Conservation (phyloP, 1,140 invertebrate species). For the Calephelis nemesis region DNA sequence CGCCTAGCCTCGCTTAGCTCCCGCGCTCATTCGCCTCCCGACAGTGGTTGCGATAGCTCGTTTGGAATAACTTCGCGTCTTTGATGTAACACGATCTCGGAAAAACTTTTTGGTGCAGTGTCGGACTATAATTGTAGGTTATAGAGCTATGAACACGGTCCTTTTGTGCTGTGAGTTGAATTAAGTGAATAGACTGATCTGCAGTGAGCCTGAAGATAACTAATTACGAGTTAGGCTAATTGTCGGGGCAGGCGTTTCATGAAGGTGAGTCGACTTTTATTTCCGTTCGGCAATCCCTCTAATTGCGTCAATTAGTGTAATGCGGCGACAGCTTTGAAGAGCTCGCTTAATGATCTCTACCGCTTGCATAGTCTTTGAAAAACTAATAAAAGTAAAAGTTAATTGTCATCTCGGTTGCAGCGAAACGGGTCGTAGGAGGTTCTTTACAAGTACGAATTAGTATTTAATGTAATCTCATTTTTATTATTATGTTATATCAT, state of each 20-base stretch:
- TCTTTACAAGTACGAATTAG: conserved; percentile 1
- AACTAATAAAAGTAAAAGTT: conserved; percentile 45
- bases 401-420: conserved; percentile 22
- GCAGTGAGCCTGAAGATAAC: conserved; percentile 58
- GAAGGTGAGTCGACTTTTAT: conserved; percentile 78
- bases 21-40: conserved; percentile 59
- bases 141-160: conserved; percentile 52
- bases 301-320: conserved; percentile 79
- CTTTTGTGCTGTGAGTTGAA: conserved; percentile 58
- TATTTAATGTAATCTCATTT: neutral
- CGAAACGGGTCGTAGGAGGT: conserved; percentile 20
- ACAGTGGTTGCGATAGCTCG: conserved; percentile 47
- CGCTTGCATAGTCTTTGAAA: conserved; percentile 50
- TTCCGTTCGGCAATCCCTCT: conserved; percentile 78
- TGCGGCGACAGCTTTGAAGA: conserved; percentile 76
- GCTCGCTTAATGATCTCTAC: conserved; percentile 69
- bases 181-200: conserved; percentile 56
- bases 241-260: conserved; percentile 75
- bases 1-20: conserved; percentile 49
- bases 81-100: conserved; percentile 56
- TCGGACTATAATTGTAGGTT: conserved; percentile 41
- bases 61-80: conserved; percentile 26
- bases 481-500: neutral
- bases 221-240: conserved; percentile 76
- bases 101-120: conserved; percentile 73